Evolutionary conservation across 2,888 invertebrate species (phyloP), one percentile per base, ranked within the genome.

Genomic region (Ethmia dodecea): DNA sequence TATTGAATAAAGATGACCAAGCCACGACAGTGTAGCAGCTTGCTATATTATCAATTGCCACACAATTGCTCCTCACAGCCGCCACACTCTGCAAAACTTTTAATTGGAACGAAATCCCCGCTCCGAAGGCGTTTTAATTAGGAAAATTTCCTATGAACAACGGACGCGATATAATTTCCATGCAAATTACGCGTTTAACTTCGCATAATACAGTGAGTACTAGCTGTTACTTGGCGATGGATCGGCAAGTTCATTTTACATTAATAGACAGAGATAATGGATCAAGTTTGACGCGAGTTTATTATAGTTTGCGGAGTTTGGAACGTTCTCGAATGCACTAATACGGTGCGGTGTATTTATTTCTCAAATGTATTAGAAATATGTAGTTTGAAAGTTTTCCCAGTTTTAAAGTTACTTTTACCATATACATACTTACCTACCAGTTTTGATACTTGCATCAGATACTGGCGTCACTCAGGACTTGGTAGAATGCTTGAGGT

Each of bases 131-230:
- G 76, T 80, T 83, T 33, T 33, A 33, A 33, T 33, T 33, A 33
- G 33, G 33, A 78, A 80, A 80, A 75, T 83, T 83, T 80, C 73
- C 78, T 67, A 81, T 78, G 80, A 78, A 79, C 81, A 77, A 78
- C 76, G 70, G 69, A 70, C 75, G 71, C 68, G 67, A 74, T 80
- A 86, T 86, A 81, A 86, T 84, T 81, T 83, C 81, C 72, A 84
- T 86, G 84, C 81, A 83, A 86, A 86, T 86, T 72, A 64, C 69
- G 69, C 80, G 69, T 81, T 81, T 80, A 83, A 80, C 75, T 83
- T 79, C 68, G 70, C 67, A 73, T 75, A 74, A 72, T 68, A 60
- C 54, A 58, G 58, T 45, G 33, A 33, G 39, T 46, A 47, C 55
- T 48, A 55, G 35, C 42, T 43, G 55, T 49, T 54, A 63, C 60